Percentiles rank a stretch among this genome's conserved stretches.
Evolutionary conservation across 2,113 vertebrate genomes (phyloP).

Genomic region (Dinomys branickii): DNA sequence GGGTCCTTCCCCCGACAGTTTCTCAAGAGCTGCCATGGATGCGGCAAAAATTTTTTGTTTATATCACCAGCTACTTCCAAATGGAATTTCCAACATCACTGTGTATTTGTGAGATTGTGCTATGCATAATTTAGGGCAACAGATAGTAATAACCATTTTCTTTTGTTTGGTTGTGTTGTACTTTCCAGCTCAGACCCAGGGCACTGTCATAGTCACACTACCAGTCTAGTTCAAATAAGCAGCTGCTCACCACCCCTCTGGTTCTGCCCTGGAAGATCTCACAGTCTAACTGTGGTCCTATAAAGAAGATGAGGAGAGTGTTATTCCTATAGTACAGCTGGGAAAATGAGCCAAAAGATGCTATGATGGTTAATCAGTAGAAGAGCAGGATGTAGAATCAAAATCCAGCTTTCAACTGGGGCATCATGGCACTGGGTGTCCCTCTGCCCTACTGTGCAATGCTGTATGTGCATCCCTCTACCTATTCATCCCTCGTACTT

Average conservation of each 20-base stretch:
- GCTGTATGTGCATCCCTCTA: rapidly evolving
- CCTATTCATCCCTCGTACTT: not conserved
- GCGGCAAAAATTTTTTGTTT: not conserved
- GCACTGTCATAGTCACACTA: not conserved
- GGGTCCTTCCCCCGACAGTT: no score
- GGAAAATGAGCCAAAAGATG: not conserved
- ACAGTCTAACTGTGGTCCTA: not conserved
- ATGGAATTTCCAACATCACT: conserved; percentile 21
- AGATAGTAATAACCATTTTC: not conserved
- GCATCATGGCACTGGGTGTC: not conserved
- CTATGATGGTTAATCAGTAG: not conserved
- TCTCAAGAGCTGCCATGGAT: no score
- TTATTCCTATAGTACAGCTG: not conserved
- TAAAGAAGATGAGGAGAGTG: not conserved
- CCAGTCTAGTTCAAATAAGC: not conserved
- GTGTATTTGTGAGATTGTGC: not conserved
- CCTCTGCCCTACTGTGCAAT: not conserved
- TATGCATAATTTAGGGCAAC: not conserved
- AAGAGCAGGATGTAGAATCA: not conserved
- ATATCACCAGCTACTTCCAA: conserved; percentile 25
- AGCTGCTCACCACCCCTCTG: not conserved
- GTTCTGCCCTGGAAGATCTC: not conserved
- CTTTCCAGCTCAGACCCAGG: not conserved
- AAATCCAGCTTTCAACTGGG: not conserved
- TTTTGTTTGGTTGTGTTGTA: not conserved